Evolutionary conservation across 1,140 invertebrate genomes (phyloP).

Genomic region (Papilio xuthus): DNA sequence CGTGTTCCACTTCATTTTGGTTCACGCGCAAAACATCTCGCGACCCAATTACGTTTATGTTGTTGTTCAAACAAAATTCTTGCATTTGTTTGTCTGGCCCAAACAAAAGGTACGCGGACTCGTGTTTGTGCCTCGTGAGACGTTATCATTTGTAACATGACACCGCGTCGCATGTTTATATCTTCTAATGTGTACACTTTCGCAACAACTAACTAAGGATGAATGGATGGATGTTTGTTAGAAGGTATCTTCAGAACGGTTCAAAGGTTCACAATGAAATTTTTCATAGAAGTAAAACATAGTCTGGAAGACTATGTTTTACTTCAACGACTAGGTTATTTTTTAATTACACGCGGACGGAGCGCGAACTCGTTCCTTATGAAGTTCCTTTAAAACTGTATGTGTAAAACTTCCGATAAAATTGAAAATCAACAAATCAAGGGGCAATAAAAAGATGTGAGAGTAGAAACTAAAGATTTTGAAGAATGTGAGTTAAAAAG

Average conservation of each 20-base stretch:
- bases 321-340: too few relatives aligned
- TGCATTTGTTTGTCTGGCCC: conserved; percentile 51
- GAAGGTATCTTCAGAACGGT: too few relatives aligned
- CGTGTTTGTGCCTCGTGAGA: conserved; percentile 56
- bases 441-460: too few relatives aligned
- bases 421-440: too few relatives aligned
- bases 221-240: too few relatives aligned
- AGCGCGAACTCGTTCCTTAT: too few relatives aligned
- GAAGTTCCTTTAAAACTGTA: conserved; percentile 31
- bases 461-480: too few relatives aligned
- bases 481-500: too few relatives aligned
- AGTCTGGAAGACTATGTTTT: too few relatives aligned
- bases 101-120: conserved; percentile 54
- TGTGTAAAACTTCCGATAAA: background rate
- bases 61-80: conserved; percentile 50
- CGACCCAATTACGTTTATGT: conserved; percentile 29
- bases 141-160: conserved; percentile 75
- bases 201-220: conserved; percentile 59
- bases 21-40: conserved; percentile 10
- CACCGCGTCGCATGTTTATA: conserved; percentile 66
- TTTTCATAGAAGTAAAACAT: too few relatives aligned
- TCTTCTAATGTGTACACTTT: conserved; percentile 67
- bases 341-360: too few relatives aligned
- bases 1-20: background rate
- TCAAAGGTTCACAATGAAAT: too few relatives aligned